These are phyloP conservation scores for Tapera naevia DNA, from an alignment of 2,797 vertebrate species.

Conservation along the genomic window DNA sequence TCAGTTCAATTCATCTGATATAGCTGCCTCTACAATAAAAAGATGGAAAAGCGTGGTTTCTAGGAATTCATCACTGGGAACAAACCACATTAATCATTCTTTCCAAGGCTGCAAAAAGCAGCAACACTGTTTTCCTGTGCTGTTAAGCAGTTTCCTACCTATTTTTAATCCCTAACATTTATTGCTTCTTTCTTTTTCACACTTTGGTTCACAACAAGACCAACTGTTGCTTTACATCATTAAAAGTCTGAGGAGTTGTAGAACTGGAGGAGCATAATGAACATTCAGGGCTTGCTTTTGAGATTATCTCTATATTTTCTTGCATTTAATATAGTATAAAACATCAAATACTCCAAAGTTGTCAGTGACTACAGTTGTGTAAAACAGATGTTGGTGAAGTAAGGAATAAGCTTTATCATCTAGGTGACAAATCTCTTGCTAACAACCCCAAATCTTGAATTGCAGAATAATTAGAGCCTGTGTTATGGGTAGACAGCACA, in stretches of 20 bases:
- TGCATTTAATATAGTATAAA: background rate
- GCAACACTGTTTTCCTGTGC: background rate
- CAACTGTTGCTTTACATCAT: background rate
- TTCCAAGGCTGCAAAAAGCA: background rate
- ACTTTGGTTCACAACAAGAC: background rate
- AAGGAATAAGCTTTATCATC: background rate
- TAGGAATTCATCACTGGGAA: background rate
- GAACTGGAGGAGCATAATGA: background rate
- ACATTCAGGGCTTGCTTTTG: background rate
- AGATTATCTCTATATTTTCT: background rate
- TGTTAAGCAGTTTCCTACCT: background rate
- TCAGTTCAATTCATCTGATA: background rate
- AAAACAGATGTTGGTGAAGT: background rate
- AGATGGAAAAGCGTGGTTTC: background rate
- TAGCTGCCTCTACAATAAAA: background rate
- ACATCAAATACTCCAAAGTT: background rate
- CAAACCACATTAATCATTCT: background rate
- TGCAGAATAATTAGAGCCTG: slow-evolving; percentile 5
- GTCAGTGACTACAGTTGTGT: background rate
- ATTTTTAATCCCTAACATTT: background rate
- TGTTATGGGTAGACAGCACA: slow-evolving; percentile 15
- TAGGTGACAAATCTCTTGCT: background rate
- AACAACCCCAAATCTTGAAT: background rate
- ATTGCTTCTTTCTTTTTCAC: background rate
- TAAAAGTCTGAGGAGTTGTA: background rate